A percentile compares a stretch with the other conserved stretches of the same genome.
These are phyloP conservation scores for Drosophila merina DNA, from an alignment of 2,888 invertebrate species.

Conservation along the genomic window DNA sequence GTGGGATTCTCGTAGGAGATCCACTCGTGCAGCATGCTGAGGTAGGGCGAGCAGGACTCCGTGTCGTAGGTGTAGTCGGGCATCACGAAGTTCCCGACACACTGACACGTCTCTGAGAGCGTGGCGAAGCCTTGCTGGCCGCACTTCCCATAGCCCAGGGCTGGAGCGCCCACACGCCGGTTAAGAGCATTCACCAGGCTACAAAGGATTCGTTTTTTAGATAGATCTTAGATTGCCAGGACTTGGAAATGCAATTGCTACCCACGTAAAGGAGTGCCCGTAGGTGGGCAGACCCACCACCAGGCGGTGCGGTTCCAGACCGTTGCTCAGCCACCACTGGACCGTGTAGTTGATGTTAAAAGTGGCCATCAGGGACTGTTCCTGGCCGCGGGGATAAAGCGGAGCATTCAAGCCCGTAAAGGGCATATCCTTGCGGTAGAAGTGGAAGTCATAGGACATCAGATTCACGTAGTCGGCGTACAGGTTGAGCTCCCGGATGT, in stretches of 20 bases:
- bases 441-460: constrained; percentile 97
- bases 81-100: constrained; percentile 85
- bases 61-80: constrained; percentile 87
- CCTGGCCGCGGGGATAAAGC: constrained; percentile 86
- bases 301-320: constrained; percentile 91
- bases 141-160: constrained; percentile 88
- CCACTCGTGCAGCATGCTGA: constrained; percentile 90
- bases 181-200: constrained; percentile 88
- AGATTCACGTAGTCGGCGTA: constrained; percentile 94
- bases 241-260: constrained; percentile 9
- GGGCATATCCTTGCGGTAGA: constrained; percentile 89
- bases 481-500: constrained; percentile 90
- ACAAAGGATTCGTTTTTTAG: constrained; percentile 20
- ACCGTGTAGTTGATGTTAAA: constrained; percentile 93
- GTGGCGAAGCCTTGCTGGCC: constrained; percentile 89
- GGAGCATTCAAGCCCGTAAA: constrained; percentile 95
- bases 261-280: constrained; percentile 90
- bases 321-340: constrained; percentile 90
- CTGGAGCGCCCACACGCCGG: constrained; percentile 89
- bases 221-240: neutral
- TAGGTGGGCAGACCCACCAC: constrained; percentile 95
- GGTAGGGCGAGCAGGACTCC: constrained; percentile 90
- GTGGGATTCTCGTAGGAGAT: constrained; percentile 91
- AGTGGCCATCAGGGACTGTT: constrained; percentile 88
- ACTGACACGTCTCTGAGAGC: constrained; percentile 89